Evolutionary conservation across 1,140 invertebrate genomes (phyloP), one percentile per base, ranked within the genome.

Genomic region (Drosophila parvula): DNA sequence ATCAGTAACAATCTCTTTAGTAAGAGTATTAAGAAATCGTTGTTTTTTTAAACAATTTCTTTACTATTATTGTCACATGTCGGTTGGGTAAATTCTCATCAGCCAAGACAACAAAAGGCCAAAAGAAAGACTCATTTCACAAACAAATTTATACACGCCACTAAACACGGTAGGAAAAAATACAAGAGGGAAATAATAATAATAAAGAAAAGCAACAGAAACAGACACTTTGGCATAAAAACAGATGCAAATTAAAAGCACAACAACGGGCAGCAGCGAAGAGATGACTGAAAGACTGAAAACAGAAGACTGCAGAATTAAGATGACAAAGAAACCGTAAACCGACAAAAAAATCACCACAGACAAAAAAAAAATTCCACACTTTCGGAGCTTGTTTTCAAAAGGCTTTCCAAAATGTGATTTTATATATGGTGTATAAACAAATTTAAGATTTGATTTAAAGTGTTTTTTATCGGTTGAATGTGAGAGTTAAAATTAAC

Each of bases 191-290:
- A 69, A 68, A 70, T 70, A 56, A 56, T 69, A 62, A 34, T 34
- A 70, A 69, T 50, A 50, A 50, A 62, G 60, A 77, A 79, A 70
- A 79, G 32, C 47, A 71, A 38, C 48, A 67, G 16, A 51, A 43
- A 57, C 36, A 40, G 22, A 62, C 51, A 73, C 43, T 78, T 81
- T 82, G 74, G 79, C 79, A 81, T 81, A 40, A 67, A 83, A 83
- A 67, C 56, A 83, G 41, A 67, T 71, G 80, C 75, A 82, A 82
- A 83, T 82, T 83, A 82, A 82, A 79, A 76, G 63, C 55, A 57
- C 62, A 71, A n/a, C 47, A 28, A 14, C 45, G 14, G 27, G 14
- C 45, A 45, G 14, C 34, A 58, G 16, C 22, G 34, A 74, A 67
- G 53, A 57, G 16, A n/a, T 43, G 18, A 44, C 12, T 28, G 16